Evolutionary conservation across 1,140 invertebrate species (phyloP), one percentile per base, ranked within the genome.

Genomic region (Mactra quadrangularis): DNA sequence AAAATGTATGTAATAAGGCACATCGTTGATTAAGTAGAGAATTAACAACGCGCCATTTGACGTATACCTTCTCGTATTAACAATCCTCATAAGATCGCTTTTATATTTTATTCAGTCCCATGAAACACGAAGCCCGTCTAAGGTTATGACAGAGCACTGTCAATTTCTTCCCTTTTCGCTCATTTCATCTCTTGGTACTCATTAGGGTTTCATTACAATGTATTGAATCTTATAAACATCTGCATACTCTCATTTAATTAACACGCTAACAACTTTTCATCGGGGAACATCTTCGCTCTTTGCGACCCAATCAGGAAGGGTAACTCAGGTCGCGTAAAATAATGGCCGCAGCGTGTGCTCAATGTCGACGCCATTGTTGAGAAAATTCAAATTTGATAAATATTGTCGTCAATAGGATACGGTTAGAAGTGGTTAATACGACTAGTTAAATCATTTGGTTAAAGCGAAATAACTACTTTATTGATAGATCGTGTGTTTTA

Each of bases 381-480:
- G 19, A 38, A 78, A 78, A 78, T 78, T 68, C 60, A 78, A 62
- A 78, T 78, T 78, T 78, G 75, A 78, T 78, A 78, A 82, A 82
- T 82, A 82, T 82, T 82, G 79, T 74, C 79, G 57, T 75, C 79
- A 57, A 74, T 74, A 62, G 50, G 68, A 66, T 82, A 74, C 50
- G 79, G 55, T 70, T 74, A 82, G 70, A 82, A 57, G 68, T 68
- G 70, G 70, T 82, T 82, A 60, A 82, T 82, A 82, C 35, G 79
- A 41, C 79, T 82, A 82, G 79, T 82, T 82, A 82, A 82, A 82
- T 74, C 79, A 82, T 82, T 82, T 82, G 55, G 68, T 64, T 82
- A 75, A 62, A 75, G 70, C 70, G 71, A 82, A 75, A 82, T 82
- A 82, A 82, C 71, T 74, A 45, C 55, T 74, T 75, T 82, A 82